Evolutionary conservation across 2,888 invertebrate genomes (phyloP).

Genomic region (Caenorhabditis auriculariae): DNA sequence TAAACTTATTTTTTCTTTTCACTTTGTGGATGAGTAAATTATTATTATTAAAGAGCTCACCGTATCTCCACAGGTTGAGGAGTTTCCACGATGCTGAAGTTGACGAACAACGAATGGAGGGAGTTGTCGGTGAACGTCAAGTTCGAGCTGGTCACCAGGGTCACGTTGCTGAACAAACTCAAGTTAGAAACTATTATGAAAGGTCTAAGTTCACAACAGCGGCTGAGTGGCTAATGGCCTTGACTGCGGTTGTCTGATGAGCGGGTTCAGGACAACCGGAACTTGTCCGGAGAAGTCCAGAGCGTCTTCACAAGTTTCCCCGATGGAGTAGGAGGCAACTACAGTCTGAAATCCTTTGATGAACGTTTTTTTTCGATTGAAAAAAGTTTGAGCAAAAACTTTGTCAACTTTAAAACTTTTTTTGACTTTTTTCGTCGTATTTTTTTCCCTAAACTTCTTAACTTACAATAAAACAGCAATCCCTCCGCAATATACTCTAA

Average conservation of each 20-base stretch:
- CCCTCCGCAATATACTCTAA: too few relatives aligned
- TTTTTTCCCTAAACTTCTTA: too few relatives aligned
- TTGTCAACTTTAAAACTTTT: too few relatives aligned
- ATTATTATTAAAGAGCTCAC: too few relatives aligned
- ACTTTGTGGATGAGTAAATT: neutral
- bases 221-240: conserved; percentile 16
- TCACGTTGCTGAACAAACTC: conserved; percentile 34
- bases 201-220: conserved; percentile 6
- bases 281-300: conserved; percentile 43
- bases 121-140: conserved; percentile 45
- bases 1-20: too few relatives aligned
- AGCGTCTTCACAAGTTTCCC: conserved; percentile 38
- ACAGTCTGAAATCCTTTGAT: conserved; percentile 17
- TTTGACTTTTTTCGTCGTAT: too few relatives aligned
- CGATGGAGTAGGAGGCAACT: conserved; percentile 37
- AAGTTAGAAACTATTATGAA: neutral
- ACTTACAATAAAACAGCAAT: too few relatives aligned
- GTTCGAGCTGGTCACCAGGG: conserved; percentile 42
- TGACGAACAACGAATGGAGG: conserved; percentile 46
- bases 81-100: conserved; percentile 13
- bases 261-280: conserved; percentile 10
- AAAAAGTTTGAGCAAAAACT: too few relatives aligned
- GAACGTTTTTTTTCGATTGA: too few relatives aligned
- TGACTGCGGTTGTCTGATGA: conserved; percentile 24
- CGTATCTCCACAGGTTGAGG: neutral